Evolutionary conservation across 2,888 invertebrate species (phyloP).

Genomic region (Mimachlamys varia): DNA sequence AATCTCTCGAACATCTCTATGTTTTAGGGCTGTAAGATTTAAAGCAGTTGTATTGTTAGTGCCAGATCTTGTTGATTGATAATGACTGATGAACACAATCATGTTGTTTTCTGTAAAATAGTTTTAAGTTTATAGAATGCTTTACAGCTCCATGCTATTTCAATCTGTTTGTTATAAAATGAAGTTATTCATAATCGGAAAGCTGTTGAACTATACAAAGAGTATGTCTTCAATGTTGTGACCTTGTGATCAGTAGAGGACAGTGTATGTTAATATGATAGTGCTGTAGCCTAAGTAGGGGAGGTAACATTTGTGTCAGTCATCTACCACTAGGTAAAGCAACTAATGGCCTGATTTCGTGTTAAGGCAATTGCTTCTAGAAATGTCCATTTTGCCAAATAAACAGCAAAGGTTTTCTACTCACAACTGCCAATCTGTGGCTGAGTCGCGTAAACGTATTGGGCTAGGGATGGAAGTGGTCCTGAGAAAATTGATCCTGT

Average conservation of each 20-base stretch:
- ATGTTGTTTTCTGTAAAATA: neutral
- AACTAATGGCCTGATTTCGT: conserved; percentile 6
- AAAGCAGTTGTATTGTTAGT: neutral
- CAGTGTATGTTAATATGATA: too few species aligned
- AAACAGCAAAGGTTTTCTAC: conserved; percentile 26
- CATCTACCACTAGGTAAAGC: neutral
- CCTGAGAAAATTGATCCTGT: conserved; percentile 15
- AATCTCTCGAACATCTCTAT: too few species aligned
- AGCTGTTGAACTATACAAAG: neutral
- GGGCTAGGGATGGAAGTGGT: neutral
- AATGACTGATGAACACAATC: neutral
- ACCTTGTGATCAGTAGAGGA: too few species aligned
- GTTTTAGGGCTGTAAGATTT: too few species aligned
- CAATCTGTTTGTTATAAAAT: neutral
- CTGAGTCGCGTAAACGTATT: neutral
- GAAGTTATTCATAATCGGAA: neutral
- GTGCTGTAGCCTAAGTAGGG: neutral
- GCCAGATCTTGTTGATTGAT: neutral
- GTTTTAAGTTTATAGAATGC: neutral
- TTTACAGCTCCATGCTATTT: neutral
- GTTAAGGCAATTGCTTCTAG: neutral
- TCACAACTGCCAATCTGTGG: conserved; percentile 18
- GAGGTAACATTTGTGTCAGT: neutral
- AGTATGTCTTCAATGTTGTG: neutral
- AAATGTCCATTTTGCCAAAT: conserved; percentile 31